Conservation (phyloP, 2,888 invertebrate species). For the Aromia moschata region DNA sequence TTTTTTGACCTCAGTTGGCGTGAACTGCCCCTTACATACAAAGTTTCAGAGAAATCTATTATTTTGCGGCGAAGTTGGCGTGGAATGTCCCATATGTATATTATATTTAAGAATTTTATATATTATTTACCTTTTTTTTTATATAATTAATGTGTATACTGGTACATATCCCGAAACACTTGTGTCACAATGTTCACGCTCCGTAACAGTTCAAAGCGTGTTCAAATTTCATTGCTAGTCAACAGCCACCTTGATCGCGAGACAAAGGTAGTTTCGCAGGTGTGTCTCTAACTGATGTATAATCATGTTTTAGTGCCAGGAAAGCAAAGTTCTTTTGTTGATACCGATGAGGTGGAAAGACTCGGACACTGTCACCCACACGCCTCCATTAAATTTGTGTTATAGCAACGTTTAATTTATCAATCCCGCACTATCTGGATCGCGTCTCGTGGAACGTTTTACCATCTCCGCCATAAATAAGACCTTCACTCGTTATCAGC, state of each 20-base stretch:
- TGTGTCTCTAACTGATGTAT: conserved; percentile 38
- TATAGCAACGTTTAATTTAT: conserved; percentile 48
- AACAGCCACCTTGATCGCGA: conserved; percentile 1
- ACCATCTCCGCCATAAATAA: conserved; percentile 44
- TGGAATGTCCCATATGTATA: too few relatives aligned
- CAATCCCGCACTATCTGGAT: conserved; percentile 46
- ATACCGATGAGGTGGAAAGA: conserved; percentile 36
- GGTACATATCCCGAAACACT: not conserved
- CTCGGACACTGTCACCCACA: conserved; percentile 41
- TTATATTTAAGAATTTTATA: too few relatives aligned
- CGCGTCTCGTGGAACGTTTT: conserved; percentile 39
- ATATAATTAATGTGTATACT: too few relatives aligned
- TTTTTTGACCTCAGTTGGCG: too few relatives aligned
- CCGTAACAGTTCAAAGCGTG: not conserved
- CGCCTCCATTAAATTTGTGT: conserved; percentile 45
- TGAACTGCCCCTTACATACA: too few relatives aligned
- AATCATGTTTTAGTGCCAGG: conserved; percentile 39
- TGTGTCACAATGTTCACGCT: not conserved
- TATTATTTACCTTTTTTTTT: too few relatives aligned
- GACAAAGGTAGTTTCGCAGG: conserved; percentile 35
- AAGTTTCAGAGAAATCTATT: too few relatives aligned
- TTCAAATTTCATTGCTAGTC: not conserved
- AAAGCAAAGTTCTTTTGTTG: conserved; percentile 32
- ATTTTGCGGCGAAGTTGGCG: too few relatives aligned
- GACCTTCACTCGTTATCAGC: conserved; percentile 40